A percentile compares a stretch with the other conserved stretches of the same genome.
Evolutionary conservation across 2,797 vertebrate species (phyloP).

Genomic region (Lerista edwardsae): DNA sequence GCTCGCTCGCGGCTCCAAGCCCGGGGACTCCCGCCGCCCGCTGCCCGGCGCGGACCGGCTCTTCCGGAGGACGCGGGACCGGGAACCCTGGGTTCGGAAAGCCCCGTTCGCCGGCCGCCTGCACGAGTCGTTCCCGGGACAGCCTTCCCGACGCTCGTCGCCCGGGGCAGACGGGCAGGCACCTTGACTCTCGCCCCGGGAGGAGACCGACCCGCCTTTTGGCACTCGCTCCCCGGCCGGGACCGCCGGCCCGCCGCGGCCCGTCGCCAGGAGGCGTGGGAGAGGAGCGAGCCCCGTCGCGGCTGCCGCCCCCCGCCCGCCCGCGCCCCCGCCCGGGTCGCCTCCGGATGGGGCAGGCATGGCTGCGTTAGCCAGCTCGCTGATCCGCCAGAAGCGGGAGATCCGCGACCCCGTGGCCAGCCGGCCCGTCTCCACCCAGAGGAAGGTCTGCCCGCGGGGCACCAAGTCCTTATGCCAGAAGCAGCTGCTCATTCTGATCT

Average conservation of each 20-base stretch:
- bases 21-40: neutral
- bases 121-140: neutral
- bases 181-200: neutral
- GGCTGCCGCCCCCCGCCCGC: neutral
- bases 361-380: conserved; percentile 91
- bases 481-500: conserved; percentile 90
- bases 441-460: conserved; percentile 88
- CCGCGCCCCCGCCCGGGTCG: neutral
- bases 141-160: neutral
- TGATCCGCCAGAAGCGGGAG: conserved; percentile 91
- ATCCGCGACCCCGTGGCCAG: conserved; percentile 87
- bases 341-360: conserved; percentile 67
- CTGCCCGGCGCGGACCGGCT: neutral
- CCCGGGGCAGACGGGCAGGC: neutral
- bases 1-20: no score
- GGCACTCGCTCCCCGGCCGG: neutral
- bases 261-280: no score
- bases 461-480: conserved; percentile 94
- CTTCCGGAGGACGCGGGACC: neutral
- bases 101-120: no score
- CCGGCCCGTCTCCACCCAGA: conserved; percentile 85
- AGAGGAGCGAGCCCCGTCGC: no score
- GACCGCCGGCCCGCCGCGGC: neutral
- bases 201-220: neutral
- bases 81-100: no score